Conservation (phyloP, 1,140 invertebrate genomes). For the Drosophila malerkotliana region DNA sequence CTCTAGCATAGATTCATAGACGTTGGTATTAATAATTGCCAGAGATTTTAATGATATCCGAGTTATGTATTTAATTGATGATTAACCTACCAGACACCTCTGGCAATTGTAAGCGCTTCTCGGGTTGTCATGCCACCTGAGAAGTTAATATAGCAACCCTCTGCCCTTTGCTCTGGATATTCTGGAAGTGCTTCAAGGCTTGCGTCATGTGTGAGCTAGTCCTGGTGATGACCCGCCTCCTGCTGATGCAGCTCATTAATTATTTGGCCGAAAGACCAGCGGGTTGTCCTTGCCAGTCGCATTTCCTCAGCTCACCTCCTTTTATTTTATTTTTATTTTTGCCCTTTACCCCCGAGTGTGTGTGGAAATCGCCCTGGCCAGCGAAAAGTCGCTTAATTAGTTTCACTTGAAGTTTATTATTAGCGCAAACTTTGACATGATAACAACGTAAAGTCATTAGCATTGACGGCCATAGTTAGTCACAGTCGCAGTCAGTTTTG, state of each 20-base stretch:
- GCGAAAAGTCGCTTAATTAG: constrained; percentile 72
- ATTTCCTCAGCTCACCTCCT: constrained; percentile 7
- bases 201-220: constrained; percentile 64
- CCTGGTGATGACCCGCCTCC: constrained; percentile 46
- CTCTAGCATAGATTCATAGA: neutral
- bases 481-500: constrained; percentile 18
- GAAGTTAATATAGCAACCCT: constrained; percentile 55
- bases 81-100: neutral
- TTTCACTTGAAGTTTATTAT: constrained; percentile 77
- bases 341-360: neutral
- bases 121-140: neutral
- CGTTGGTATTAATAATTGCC: too few relatives aligned
- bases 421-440: constrained; percentile 78
- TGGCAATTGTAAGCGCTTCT: neutral
- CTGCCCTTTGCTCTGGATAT: constrained; percentile 23
- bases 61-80: neutral
- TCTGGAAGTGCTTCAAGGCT: constrained; percentile 38
- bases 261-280: constrained; percentile 60
- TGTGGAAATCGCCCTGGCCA: constrained; percentile 48
- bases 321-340: constrained; percentile 4
- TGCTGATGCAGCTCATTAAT: constrained; percentile 77
- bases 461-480: constrained; percentile 54
- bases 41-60: neutral
- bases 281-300: constrained; percentile 41
- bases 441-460: constrained; percentile 80